A percentile compares a stretch with the other conserved stretches of the same genome.
phyloP scores from a whole-genome alignment of 2,888 invertebrate genomes.

The Athripsodes cinereus region DNA sequence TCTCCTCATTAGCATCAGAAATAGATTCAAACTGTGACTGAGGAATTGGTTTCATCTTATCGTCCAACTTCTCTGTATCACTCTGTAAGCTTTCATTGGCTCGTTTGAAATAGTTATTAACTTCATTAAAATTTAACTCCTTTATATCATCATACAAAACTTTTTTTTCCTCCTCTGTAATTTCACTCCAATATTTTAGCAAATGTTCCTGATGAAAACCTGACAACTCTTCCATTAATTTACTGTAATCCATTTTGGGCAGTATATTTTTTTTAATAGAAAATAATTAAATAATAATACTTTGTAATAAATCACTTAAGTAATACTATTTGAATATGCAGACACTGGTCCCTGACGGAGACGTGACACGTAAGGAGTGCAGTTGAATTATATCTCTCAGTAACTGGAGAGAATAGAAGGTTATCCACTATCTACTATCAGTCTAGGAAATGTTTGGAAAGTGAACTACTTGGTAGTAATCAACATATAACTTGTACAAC shows the following conservation, averaged over 20 bases:
- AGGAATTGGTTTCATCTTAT: constrained; percentile 78
- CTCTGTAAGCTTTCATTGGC: constrained; percentile 56
- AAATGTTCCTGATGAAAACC: constrained; percentile 64
- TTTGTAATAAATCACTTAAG: no score
- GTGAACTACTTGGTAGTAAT: no score
- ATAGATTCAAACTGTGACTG: constrained; percentile 74
- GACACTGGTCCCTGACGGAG: no score
- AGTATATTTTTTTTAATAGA: no score
- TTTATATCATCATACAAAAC: constrained; percentile 56
- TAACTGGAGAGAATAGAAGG: no score
- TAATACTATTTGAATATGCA: no score
- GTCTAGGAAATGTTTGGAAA: no score
- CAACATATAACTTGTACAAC: no score
- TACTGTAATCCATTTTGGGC: neutral
- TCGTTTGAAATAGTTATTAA: constrained; percentile 60
- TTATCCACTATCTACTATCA: no score
- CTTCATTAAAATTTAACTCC: constrained; percentile 66
- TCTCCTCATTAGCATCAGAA: constrained; percentile 55
- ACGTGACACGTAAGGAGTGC: no score
- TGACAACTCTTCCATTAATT: neutral
- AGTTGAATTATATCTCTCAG: no score
- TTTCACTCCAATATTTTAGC: constrained; percentile 71
- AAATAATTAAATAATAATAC: no score
- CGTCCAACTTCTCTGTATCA: constrained; percentile 66
- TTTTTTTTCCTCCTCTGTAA: constrained; percentile 56